Conservation (phyloP, 2,888 invertebrate genomes). For the Heteromurus nitidus region DNA sequence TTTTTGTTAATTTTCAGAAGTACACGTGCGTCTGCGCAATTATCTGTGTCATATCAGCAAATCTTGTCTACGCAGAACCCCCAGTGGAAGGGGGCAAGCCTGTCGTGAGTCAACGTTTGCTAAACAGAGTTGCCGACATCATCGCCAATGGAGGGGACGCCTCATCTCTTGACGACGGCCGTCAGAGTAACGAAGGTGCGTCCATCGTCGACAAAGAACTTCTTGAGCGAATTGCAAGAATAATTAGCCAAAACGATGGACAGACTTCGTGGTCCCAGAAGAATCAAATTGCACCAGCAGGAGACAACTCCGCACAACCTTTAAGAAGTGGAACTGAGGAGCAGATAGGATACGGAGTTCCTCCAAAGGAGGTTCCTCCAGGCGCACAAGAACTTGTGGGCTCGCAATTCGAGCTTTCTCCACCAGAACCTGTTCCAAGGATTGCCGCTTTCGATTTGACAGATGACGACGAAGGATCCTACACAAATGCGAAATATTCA, state of each 20-base stretch:
- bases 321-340: background rate
- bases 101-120: slow-evolving; percentile 56
- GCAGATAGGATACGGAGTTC: slow-evolving; percentile 25
- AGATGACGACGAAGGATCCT: slow-evolving; percentile 16
- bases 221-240: slow-evolving; percentile 60
- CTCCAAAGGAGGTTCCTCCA: slow-evolving; percentile 29
- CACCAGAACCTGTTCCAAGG: slow-evolving; percentile 41
- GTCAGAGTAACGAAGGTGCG: slow-evolving; percentile 51
- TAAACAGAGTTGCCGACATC: slow-evolving; percentile 63
- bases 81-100: slow-evolving; percentile 8
- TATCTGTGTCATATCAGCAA: background rate
- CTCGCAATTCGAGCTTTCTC: slow-evolving; percentile 31
- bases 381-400: slow-evolving; percentile 25
- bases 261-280: slow-evolving; percentile 42
- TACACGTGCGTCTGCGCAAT: background rate
- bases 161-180: slow-evolving; percentile 26
- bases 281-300: background rate
- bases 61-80: slow-evolving; percentile 25
- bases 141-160: slow-evolving; percentile 61
- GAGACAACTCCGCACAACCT: background rate
- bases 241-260: slow-evolving; percentile 61
- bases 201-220: slow-evolving; percentile 60
- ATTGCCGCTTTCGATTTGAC: slow-evolving; percentile 48
- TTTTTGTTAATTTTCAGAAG: slow-evolving; percentile 4
- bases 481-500: slow-evolving; percentile 14